These are phyloP conservation scores for Tetramorium bicarinatum DNA, from an alignment of 2,888 invertebrate species.

Conservation along the genomic window DNA sequence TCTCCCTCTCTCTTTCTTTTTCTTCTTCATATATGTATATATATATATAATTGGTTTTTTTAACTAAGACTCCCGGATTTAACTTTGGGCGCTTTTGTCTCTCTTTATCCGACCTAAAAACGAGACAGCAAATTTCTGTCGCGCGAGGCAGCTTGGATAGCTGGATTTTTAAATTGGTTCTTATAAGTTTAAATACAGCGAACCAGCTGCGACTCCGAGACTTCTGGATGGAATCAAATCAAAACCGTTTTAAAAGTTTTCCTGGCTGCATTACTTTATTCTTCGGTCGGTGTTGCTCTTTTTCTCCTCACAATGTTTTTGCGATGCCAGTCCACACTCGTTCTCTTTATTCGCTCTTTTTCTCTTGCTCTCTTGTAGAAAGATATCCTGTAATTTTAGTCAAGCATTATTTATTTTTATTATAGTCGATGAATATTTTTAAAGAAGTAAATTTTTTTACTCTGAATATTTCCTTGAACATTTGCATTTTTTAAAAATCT, in stretches of 20 bases:
- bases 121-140: constrained; percentile 19
- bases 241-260: constrained; percentile 80
- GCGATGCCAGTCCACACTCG: constrained; percentile 67
- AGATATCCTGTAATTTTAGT: constrained; percentile 67
- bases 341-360: constrained; percentile 63
- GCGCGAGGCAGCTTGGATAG: constrained; percentile 53
- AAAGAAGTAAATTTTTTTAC: constrained; percentile 33
- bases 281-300: constrained; percentile 68
- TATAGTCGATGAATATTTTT: constrained; percentile 71
- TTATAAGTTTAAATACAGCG: constrained; percentile 83
- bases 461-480: background rate
- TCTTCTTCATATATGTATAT: too few species aligned
- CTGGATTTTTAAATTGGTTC: constrained; percentile 85
- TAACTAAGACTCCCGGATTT: constrained; percentile 84
- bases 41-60: constrained; percentile 83
- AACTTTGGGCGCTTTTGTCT: constrained; percentile 74
- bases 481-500: background rate
- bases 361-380: constrained; percentile 25
- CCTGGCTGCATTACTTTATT: constrained; percentile 57
- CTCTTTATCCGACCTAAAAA: constrained; percentile 22
- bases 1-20: background rate
- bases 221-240: constrained; percentile 79
- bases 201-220: constrained; percentile 60
- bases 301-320: constrained; percentile 74
- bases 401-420: constrained; percentile 77